phyloP scores from a whole-genome alignment of 2,888 invertebrate genomes.

The Eristalinus aeneus region DNA sequence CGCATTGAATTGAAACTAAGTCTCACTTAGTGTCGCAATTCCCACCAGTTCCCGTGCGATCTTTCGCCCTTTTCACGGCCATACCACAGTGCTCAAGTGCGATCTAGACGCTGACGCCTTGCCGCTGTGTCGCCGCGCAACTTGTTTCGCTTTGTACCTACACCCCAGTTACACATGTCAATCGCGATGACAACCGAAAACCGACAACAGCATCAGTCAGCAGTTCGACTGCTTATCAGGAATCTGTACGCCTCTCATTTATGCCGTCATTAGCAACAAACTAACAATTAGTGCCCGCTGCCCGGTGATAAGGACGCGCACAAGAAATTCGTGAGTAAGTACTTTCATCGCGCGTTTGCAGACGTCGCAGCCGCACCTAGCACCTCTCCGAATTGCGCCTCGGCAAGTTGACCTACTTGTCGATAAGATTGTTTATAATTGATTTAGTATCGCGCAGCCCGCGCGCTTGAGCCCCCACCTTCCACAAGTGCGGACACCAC shows the following conservation, averaged over 20 bases:
- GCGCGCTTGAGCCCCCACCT: neutral
- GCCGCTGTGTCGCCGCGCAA: neutral
- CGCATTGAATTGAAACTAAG: neutral
- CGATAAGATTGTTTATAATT: constrained; percentile 46
- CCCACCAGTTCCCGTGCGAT: neutral
- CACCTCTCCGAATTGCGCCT: constrained; percentile 43
- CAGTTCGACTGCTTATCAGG: constrained; percentile 24
- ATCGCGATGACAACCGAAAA: neutral
- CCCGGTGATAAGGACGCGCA: neutral
- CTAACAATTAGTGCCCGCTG: constrained; percentile 29
- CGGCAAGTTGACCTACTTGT: constrained; percentile 53
- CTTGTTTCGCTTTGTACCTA: too few relatives aligned
- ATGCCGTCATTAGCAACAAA: constrained; percentile 54
- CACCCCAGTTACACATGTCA: neutral
- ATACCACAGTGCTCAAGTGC: neutral
- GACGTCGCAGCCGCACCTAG: neutral
- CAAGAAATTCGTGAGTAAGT: neutral
- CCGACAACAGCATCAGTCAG: neutral
- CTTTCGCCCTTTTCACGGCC: neutral
- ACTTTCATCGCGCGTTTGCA: neutral
- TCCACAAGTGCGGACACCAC: neutral
- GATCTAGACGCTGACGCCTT: neutral
- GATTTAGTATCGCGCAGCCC: neutral
- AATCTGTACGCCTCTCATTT: constrained; percentile 42
- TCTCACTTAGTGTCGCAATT: neutral